Conservation (phyloP, 2,888 invertebrate genomes). For the Dendrolimus houi region DNA sequence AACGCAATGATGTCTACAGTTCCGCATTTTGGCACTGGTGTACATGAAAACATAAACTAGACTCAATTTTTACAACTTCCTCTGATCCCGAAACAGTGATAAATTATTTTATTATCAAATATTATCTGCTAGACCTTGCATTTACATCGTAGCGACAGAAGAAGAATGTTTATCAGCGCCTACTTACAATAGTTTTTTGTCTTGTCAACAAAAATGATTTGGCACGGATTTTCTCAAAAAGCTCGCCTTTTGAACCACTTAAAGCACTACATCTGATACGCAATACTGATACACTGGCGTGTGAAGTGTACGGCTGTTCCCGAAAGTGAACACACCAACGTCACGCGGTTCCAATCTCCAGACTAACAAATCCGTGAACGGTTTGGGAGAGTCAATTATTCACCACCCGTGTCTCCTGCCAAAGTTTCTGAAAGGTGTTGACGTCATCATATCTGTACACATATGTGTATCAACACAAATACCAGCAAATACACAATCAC, state of each 20-base stretch:
- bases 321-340: constrained; percentile 32
- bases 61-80: constrained; percentile 4
- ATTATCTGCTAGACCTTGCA: too few species aligned
- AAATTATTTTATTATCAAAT: background rate
- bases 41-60: constrained; percentile 3
- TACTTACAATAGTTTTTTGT: background rate
- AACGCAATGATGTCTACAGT: background rate
- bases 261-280: background rate
- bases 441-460: constrained; percentile 53
- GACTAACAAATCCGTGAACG: constrained; percentile 63
- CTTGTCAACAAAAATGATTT: too few species aligned
- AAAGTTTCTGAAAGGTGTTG: constrained; percentile 67
- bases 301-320: constrained; percentile 17
- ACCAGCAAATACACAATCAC: constrained; percentile 37
- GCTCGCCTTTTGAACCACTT: background rate
- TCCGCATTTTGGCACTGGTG: constrained; percentile 3
- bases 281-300: constrained; percentile 13
- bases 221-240: background rate
- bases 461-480: constrained; percentile 46
- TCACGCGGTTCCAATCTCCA: constrained; percentile 55
- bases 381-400: constrained; percentile 64
- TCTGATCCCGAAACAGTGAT: constrained; percentile 1
- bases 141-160: too few species aligned
- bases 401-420: constrained; percentile 66
- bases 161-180: too few species aligned